Conservation (phyloP, 2,797 vertebrate genomes). For the Strix occidentalis region DNA sequence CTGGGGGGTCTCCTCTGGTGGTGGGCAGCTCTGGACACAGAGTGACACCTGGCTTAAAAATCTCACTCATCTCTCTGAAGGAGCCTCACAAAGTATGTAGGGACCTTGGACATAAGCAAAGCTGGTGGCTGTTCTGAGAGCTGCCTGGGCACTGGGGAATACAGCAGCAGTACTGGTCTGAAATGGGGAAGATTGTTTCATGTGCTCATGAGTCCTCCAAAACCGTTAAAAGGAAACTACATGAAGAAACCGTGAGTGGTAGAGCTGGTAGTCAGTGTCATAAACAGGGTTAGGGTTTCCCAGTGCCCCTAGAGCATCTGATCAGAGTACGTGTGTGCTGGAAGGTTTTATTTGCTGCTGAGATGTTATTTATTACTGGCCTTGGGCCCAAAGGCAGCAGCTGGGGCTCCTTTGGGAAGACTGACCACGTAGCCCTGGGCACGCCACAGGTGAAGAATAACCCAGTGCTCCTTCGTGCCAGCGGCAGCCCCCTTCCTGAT, state of each 20-base stretch:
- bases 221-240: background rate
- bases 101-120: background rate
- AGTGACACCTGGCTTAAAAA: background rate
- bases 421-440: background rate
- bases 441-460: rapidly evolving
- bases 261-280: background rate
- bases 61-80: background rate
- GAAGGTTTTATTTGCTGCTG: background rate
- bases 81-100: background rate
- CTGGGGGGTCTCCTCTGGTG: background rate
- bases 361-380: background rate
- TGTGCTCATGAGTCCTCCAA: background rate
- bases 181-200: background rate
- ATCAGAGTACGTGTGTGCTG: background rate
- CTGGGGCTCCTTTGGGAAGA: rapidly evolving
- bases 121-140: background rate
- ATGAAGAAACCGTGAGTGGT: background rate
- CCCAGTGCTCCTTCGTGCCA: rapidly evolving
- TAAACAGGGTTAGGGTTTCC: background rate
- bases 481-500: background rate
- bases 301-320: background rate
- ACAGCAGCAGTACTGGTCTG: background rate
- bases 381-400: background rate
- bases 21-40: background rate
- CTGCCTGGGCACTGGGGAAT: background rate